Conservation (phyloP, 2,113 vertebrate genomes). For the Pholis gunnellus region DNA sequence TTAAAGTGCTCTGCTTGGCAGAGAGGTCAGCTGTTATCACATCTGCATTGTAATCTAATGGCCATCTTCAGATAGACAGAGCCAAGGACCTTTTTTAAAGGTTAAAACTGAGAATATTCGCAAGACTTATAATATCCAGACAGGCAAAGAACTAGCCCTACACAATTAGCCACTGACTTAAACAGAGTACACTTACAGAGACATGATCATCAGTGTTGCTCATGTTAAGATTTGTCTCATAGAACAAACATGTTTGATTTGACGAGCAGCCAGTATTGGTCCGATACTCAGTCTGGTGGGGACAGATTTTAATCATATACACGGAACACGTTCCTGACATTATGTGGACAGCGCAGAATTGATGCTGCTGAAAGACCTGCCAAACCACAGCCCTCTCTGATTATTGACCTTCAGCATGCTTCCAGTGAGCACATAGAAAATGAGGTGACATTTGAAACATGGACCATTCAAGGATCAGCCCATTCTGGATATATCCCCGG, state of each 20-base stretch:
- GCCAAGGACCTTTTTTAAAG: neutral
- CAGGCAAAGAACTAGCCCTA: neutral
- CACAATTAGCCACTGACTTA: neutral
- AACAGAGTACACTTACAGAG: neutral
- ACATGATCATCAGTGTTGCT: neutral
- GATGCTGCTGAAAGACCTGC: neutral
- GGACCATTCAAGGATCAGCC: neutral
- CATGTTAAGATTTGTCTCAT: neutral
- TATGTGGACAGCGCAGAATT: slow-evolving; percentile 6
- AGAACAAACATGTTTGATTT: neutral
- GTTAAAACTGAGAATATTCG: neutral
- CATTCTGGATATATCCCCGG: neutral
- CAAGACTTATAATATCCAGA: slow-evolving; percentile 12
- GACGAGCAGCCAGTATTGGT: neutral
- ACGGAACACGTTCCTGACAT: slow-evolving; percentile 6
- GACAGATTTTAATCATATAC: neutral
- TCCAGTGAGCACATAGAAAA: neutral
- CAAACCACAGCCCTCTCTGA: neutral
- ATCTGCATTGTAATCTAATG: slow-evolving; percentile 28
- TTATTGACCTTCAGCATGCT: slow-evolving; percentile 15
- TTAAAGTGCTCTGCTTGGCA: slow-evolving; percentile 6
- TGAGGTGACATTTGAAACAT: neutral
- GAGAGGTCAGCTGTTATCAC: slow-evolving; percentile 33
- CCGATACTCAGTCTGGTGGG: neutral
- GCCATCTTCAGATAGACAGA: slow-evolving; percentile 11